Percentiles rank a stretch among this genome's conserved stretches.
These are phyloP conservation scores for Prietella phreatophila DNA, from an alignment of 2,113 vertebrate species.

Conservation along the genomic window DNA sequence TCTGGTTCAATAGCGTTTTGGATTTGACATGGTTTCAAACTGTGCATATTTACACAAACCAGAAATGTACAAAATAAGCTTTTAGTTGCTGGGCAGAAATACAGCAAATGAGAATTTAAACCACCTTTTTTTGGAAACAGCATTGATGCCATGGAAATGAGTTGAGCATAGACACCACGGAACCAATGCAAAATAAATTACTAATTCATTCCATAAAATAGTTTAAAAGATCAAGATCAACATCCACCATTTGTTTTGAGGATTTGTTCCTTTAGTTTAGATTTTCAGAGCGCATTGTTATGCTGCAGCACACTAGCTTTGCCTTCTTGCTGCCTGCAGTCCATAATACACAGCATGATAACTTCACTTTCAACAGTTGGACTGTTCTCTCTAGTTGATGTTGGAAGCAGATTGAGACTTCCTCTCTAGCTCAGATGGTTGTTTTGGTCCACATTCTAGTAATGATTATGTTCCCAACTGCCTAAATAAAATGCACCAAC, in stretches of 20 bases:
- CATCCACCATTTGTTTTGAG: neutral
- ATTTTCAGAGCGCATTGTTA: neutral
- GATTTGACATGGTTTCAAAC: neutral
- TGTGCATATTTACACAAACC: neutral
- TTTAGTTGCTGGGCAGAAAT: neutral
- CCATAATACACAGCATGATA: neutral
- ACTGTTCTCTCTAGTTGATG: neutral
- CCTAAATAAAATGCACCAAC: neutral
- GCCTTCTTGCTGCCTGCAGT: neutral
- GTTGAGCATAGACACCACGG: neutral
- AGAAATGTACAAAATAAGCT: neutral
- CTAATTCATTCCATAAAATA: neutral
- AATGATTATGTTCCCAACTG: neutral
- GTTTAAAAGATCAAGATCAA: neutral
- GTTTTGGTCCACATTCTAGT: neutral
- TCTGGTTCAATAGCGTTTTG: neutral
- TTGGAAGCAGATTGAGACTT: neutral
- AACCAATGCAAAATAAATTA: neutral
- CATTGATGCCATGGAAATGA: neutral
- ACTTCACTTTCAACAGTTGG: neutral
- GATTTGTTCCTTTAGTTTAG: neutral
- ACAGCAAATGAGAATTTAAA: neutral
- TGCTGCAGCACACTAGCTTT: neutral
- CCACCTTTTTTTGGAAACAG: neutral
- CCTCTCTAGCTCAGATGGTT: neutral